phyloP scores from a whole-genome alignment of 1,140 invertebrate genomes.

The Thaumatotibia leucotreta region DNA sequence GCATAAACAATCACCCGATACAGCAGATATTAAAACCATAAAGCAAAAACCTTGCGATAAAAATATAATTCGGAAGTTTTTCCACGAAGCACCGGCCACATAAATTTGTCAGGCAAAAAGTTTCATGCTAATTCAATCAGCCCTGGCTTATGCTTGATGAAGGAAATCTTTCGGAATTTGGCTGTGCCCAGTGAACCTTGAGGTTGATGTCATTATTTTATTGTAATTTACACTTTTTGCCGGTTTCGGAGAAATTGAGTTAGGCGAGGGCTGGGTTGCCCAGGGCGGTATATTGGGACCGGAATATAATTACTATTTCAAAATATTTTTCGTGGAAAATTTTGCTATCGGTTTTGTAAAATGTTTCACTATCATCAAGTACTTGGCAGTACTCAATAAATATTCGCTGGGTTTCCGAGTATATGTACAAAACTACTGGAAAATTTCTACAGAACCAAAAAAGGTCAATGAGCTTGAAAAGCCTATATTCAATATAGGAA shows the following conservation, averaged over 20 bases:
- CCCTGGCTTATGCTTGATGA: slow-evolving; percentile 60
- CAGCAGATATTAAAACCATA: slow-evolving; percentile 28
- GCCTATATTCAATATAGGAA: background rate
- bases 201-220: slow-evolving; percentile 10
- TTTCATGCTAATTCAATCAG: slow-evolving; percentile 69
- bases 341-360: too few species aligned
- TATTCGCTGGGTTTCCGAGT: too few species aligned
- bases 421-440: too few species aligned
- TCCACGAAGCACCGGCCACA: slow-evolving; percentile 41
- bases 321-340: background rate
- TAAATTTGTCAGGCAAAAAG: slow-evolving; percentile 62
- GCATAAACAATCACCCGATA: background rate
- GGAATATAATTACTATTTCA: background rate
- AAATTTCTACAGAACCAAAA: too few species aligned
- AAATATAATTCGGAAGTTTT: slow-evolving; percentile 47
- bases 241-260: background rate
- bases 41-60: slow-evolving; percentile 33
- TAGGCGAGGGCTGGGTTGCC: background rate
- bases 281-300: background rate
- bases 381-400: too few species aligned
- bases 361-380: too few species aligned
- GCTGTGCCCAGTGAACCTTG: background rate
- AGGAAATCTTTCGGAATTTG: slow-evolving; percentile 24
- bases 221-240: slow-evolving; percentile 10
- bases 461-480: background rate